Evolutionary conservation across 2,888 invertebrate genomes (phyloP), one percentile per base, ranked within the genome.

Genomic region (Gastrophysa polygoni): DNA sequence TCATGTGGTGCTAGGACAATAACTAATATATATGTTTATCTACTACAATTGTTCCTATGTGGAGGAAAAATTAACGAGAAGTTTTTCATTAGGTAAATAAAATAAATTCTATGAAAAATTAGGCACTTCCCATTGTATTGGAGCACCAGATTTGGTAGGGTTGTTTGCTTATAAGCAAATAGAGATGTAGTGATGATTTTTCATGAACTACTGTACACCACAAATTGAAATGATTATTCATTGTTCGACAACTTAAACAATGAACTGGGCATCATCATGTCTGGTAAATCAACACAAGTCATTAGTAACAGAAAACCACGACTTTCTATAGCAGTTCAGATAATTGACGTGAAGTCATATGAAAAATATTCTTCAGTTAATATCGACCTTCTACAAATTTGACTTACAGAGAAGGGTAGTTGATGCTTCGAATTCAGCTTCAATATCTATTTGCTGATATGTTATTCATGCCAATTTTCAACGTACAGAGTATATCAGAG

Each of bases 61-160:
- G 72, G 76, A 76, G 75, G 76, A 73, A 72, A 71, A 69, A 69
- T 70, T 72, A 69, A 73, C 73, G 69, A 73, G 73, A 73, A 70
- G 70, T 67, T 60, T 67, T 70, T 73, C 65, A 69, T 72, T 76
- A 75, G 75, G 76, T 75, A 75, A 76, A 75, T 75, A 74, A 69
- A 64, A 59, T 61, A 61, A 48, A 63, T 60, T 66, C 61, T 72
- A 64, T 66, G 62, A 59, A 51, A 67, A 72, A 69, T 74, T 67
- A 69, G 67, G 75, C 76, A 76, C 76, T 62, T 58, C 50, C 65
- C 65, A 62, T 69, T 71, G 73, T 71, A 71, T 69, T 71, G 65
- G 69, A 71, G 75, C 76, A 76, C 75, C 60, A 62, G 63, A 63
- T 66, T 68, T 64, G 62, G 68, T 70, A 68, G 66, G 64, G 57